Evolutionary conservation across 1,140 invertebrate species (phyloP), one percentile per base, ranked within the genome.

Genomic region (Pseudoatta argentina): DNA sequence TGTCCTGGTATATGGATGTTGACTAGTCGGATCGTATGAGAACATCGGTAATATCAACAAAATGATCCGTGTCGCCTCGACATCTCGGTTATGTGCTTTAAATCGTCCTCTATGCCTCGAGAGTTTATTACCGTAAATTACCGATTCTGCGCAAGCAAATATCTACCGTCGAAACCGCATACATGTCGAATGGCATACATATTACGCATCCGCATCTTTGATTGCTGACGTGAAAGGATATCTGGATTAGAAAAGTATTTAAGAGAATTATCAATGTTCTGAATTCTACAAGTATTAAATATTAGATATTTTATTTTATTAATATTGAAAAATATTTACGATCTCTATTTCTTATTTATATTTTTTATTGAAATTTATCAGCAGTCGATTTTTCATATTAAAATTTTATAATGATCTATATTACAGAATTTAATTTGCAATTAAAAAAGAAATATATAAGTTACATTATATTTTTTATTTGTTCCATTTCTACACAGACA

Each of bases 71-170:
- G 39, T 75, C 55, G n/a, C n/a, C 57, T 27, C 34, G 66, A 48
- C 51, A 79, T 79, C 69, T 83, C 85, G 69, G 73, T 75, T 88
- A 87, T 75, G 76, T 87, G 86, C 88, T 85, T 86, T 78, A 88
- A 87, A 85, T 88, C 86, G 79, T 88, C 59, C 53, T 59, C 24
- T 18, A 14, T 55, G 53, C 14, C 79, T 51, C 59, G 87, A 73
- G 73, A 79, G 87, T 89, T 88, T 88, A 89, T 88, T 86, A 88
- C 75, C 75, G 73, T 88, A 79, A 86, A 88, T 86, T 59, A 67
- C 44, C 34, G 59, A 34, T 75, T 73, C 86, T 72, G 67, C 24
- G 14, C 55, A 30, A 79, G 67, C 72, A 89, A 89, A 90, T 83
- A 75, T 12, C 57, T 44, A 44, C 39, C 39, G 39, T 44, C 10